Conservation (phyloP, 2,797 vertebrate genomes). For the Myotis pilosus region DNA sequence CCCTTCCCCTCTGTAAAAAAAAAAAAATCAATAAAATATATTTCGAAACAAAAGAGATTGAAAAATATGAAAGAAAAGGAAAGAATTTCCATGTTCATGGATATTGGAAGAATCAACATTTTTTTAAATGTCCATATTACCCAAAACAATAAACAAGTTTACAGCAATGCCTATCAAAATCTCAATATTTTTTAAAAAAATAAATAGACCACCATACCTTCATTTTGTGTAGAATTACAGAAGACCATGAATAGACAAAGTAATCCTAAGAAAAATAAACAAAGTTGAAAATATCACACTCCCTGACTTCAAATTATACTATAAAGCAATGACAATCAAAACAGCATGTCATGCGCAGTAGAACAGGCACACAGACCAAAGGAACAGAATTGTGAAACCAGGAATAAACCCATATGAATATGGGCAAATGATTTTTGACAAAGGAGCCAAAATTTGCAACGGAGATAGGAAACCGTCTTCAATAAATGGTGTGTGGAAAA, state of each 20-base stretch:
- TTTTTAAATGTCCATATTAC: neutral
- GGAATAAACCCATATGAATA: neutral
- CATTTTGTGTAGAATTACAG: neutral
- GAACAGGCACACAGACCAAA: neutral
- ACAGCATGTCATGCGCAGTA: neutral
- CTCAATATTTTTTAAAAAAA: neutral
- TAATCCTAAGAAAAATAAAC: neutral
- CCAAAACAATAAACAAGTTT: neutral
- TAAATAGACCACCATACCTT: neutral
- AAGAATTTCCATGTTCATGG: neutral
- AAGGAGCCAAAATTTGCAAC: neutral
- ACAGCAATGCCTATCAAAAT: neutral
- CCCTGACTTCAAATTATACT: neutral
- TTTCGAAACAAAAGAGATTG: neutral
- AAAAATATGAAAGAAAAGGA: neutral
- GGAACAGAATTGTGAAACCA: neutral
- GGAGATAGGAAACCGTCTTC: neutral
- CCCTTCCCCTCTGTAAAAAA: too few relatives aligned
- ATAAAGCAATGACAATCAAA: neutral
- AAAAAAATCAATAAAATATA: too few relatives aligned
- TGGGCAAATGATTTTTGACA: neutral
- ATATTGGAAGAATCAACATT: neutral
- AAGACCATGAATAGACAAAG: neutral
- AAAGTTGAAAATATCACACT: neutral
- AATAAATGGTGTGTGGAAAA: neutral